phyloP scores from a whole-genome alignment of 30 jellyfish, hydroid and myxozoan genomes.

The Phacellophora camtschatica region DNA sequence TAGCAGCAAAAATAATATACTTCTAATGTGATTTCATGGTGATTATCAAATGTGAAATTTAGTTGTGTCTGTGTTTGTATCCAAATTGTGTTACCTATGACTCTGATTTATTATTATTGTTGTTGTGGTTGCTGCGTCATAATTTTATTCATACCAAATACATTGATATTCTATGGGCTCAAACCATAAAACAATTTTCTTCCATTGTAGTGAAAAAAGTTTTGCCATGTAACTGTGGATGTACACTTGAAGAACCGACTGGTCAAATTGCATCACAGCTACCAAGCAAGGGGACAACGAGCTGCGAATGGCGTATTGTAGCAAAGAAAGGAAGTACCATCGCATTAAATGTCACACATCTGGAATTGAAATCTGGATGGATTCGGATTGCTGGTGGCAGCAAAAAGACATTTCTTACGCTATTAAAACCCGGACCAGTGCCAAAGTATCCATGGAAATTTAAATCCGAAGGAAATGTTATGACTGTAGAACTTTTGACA shows the following conservation, averaged over 20 bases:
- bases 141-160: no score
- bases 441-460: constrained; percentile 62
- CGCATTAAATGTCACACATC: constrained; percentile 47
- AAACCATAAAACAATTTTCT: background rate
- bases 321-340: constrained; percentile 48
- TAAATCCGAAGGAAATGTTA: constrained; percentile 48
- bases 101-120: no score
- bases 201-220: constrained; percentile 11
- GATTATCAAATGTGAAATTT: no score
- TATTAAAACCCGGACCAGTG: constrained; percentile 59
- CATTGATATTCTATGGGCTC: no score
- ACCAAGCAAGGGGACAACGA: constrained; percentile 42
- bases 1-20: no score
- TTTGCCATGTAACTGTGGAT: constrained; percentile 80
- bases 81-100: no score
- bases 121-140: no score
- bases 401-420: constrained; percentile 41
- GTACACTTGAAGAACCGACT: constrained; percentile 27
- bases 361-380: constrained; percentile 62
- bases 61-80: no score
- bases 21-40: no score
- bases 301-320: constrained; percentile 79
- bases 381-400: constrained; percentile 66
- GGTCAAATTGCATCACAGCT: constrained; percentile 70
- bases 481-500: constrained; percentile 54